phyloP scores from a whole-genome alignment of 2,797 vertebrate species.

The Gymnocypris eckloni region DNA sequence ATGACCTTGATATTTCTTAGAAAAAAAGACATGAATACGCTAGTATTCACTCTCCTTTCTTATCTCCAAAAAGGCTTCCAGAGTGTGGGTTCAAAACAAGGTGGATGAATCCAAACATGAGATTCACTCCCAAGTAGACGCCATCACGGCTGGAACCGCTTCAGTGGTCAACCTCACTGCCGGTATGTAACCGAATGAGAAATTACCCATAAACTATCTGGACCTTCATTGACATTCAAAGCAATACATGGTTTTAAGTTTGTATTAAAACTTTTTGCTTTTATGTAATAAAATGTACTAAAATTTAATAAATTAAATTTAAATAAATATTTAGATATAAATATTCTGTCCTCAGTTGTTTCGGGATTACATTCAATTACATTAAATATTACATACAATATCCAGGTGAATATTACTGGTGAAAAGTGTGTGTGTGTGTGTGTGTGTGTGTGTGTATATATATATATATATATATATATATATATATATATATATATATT shows the following conservation, averaged over 20 bases:
- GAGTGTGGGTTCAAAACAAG: constrained; percentile 99
- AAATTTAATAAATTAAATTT: neutral
- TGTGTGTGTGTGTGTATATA: too few relatives aligned
- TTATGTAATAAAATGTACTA: neutral
- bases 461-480: too few relatives aligned
- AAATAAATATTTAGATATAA: neutral
- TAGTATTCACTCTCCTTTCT: constrained; percentile 47
- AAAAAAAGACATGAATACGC: constrained; percentile 56
- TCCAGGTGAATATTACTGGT: too few relatives aligned
- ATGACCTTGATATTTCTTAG: constrained; percentile 33
- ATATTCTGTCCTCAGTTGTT: too few relatives aligned
- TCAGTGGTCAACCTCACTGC: constrained; percentile 99
- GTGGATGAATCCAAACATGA: constrained; percentile 99
- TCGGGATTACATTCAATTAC: too few relatives aligned
- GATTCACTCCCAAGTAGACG: constrained; percentile 99
- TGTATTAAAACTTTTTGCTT: neutral
- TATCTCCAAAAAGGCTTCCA: constrained; percentile 86
- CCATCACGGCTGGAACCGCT: constrained; percentile 97
- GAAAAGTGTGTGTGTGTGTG: too few relatives aligned
- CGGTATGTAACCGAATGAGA: constrained; percentile 79
- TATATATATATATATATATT: too few relatives aligned
- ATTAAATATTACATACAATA: too few relatives aligned
- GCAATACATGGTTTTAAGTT: neutral
- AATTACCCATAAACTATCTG: neutral
- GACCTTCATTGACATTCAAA: neutral